These are phyloP conservation scores for Rhea pennata DNA, from an alignment of 2,113 vertebrate species.

Conservation along the genomic window DNA sequence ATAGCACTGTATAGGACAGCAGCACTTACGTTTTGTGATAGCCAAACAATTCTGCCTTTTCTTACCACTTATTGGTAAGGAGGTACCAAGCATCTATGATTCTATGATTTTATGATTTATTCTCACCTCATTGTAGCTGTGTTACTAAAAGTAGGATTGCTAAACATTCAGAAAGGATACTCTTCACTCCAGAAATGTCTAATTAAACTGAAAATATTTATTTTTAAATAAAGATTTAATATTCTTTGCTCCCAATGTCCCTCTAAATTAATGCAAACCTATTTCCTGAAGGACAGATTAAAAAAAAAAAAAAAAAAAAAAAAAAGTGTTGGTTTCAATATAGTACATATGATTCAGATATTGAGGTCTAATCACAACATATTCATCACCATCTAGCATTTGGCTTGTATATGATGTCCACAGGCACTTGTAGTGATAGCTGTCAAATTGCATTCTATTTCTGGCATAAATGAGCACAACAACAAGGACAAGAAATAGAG, in stretches of 20 bases:
- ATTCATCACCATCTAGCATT: slow-evolving; percentile 59
- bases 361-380: slow-evolving; percentile 59
- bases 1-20: neutral
- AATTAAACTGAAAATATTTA: neutral
- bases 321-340: slow-evolving; percentile 29
- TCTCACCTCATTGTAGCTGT: neutral
- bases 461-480: slow-evolving; percentile 50
- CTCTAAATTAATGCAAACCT: neutral
- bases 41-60: neutral
- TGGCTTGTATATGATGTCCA: slow-evolving; percentile 67
- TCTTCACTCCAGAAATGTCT: neutral
- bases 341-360: slow-evolving; percentile 35
- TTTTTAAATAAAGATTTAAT: neutral
- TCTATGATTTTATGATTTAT: neutral
- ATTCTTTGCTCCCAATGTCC: neutral
- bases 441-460: slow-evolving; percentile 55
- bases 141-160: neutral
- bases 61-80: neutral
- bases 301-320: neutral
- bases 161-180: neutral
- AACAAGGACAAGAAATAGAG: slow-evolving; percentile 51
- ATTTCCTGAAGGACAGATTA: slow-evolving; percentile 2
- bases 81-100: neutral
- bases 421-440: slow-evolving; percentile 70
- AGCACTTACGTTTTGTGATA: neutral